phyloP scores from a whole-genome alignment of 2,888 invertebrate species.

The Melinaea menophilus region DNA sequence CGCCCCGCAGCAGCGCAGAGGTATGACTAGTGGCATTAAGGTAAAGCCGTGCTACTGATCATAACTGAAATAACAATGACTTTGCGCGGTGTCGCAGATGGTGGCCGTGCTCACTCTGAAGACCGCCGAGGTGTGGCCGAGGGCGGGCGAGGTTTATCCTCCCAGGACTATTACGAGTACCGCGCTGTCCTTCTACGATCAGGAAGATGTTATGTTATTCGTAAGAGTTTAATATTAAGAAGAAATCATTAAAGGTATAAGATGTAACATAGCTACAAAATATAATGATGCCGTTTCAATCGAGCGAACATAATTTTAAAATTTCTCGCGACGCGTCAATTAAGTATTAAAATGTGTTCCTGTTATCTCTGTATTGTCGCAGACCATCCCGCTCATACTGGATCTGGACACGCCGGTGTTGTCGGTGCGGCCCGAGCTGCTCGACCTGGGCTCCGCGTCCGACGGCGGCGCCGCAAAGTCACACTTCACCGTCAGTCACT shows the following conservation, averaged over 20 bases:
- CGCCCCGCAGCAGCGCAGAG: background rate
- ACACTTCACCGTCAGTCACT: slow-evolving; percentile 54
- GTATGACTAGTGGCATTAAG: background rate
- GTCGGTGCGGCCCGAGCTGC: slow-evolving; percentile 38
- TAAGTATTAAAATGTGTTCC: background rate
- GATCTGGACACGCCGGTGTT: slow-evolving; percentile 52
- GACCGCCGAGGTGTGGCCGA: slow-evolving; percentile 39
- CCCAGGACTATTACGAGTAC: slow-evolving; percentile 25
- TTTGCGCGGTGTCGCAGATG: slow-evolving; percentile 36
- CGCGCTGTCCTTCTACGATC: slow-evolving; percentile 42
- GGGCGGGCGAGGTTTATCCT: slow-evolving; percentile 11
- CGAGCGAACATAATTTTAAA: too few relatives aligned
- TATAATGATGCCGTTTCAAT: too few relatives aligned
- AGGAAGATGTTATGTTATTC: slow-evolving; percentile 38
- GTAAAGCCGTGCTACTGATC: background rate
- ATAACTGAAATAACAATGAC: background rate
- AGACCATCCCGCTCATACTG: slow-evolving; percentile 50
- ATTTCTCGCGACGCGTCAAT: background rate
- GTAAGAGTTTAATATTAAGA: slow-evolving; percentile 16
- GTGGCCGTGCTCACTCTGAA: slow-evolving; percentile 43
- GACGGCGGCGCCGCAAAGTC: slow-evolving; percentile 53
- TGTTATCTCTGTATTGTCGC: background rate
- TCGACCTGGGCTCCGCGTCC: slow-evolving; percentile 55
- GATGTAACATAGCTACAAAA: too few relatives aligned
- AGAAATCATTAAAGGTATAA: too few relatives aligned